Conservation (phyloP, 2,888 invertebrate species). For the Hipparchia semele region DNA sequence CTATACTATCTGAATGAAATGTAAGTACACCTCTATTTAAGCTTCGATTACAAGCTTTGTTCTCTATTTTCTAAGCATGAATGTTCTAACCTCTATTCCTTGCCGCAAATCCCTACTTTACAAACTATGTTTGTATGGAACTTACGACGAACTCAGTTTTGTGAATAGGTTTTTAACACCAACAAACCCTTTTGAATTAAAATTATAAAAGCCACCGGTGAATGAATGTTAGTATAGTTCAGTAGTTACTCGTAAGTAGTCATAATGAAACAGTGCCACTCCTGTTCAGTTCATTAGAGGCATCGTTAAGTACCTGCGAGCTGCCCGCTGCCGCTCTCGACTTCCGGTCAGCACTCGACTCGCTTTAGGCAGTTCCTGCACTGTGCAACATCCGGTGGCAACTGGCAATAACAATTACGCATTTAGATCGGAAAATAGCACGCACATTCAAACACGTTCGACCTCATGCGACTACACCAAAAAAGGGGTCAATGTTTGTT, state of each 20-base stretch:
- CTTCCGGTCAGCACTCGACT: constrained; percentile 65
- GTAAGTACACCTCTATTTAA: constrained; percentile 2
- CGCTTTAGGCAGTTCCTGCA: constrained; percentile 61
- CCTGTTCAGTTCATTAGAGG: constrained; percentile 59
- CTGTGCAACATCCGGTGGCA: constrained; percentile 71
- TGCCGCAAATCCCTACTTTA: too few species aligned
- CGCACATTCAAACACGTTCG: constrained; percentile 23
- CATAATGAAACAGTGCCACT: constrained; percentile 52
- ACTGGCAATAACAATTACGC: constrained; percentile 53
- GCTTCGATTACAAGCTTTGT: constrained; percentile 15
- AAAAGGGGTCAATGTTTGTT: constrained; percentile 11
- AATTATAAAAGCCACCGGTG: constrained; percentile 29
- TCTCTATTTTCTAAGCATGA: background rate
- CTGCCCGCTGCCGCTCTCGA: constrained; percentile 40
- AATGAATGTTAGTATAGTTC: constrained; percentile 8
- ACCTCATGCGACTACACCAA: constrained; percentile 9
- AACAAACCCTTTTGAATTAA: constrained; percentile 3
- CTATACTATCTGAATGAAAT: constrained; percentile 14
- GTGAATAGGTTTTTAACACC: too few species aligned
- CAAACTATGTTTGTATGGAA: too few species aligned
- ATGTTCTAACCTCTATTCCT: too few species aligned
- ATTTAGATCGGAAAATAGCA: constrained; percentile 40
- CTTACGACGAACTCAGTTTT: too few species aligned
- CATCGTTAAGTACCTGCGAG: constrained; percentile 55
- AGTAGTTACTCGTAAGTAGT: constrained; percentile 10